phyloP scores from a whole-genome alignment of 2,113 vertebrate genomes.

The Pelvicachromis taeniatus region DNA sequence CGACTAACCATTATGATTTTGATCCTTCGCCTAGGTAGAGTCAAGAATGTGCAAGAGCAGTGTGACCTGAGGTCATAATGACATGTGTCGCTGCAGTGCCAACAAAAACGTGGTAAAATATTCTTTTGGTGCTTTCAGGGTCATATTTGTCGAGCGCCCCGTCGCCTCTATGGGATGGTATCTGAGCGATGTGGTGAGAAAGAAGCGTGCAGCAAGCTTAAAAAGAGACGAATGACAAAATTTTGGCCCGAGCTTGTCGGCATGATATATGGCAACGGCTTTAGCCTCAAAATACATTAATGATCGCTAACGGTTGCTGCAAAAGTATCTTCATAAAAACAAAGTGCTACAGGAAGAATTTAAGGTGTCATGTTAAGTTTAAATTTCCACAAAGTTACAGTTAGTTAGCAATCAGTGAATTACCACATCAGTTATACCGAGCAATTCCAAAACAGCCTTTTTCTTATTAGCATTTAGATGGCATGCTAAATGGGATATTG shows the following conservation, averaged over 20 bases:
- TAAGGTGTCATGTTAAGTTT: constrained; percentile 11
- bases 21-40: background rate
- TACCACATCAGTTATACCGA: constrained; percentile 38
- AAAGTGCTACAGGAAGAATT: background rate
- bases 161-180: background rate
- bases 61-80: background rate
- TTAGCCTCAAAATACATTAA: background rate
- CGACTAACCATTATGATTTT: background rate
- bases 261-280: background rate
- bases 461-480: constrained; percentile 76
- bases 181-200: background rate
- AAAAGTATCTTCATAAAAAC: background rate
- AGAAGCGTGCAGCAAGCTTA: background rate
- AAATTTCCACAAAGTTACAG: constrained; percentile 52
- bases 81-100: background rate
- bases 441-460: constrained; percentile 47
- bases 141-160: background rate
- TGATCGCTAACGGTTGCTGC: background rate
- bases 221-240: background rate
- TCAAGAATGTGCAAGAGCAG: background rate
- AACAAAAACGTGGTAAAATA: background rate
- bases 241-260: background rate
- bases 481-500: constrained; percentile 62
- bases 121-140: background rate
- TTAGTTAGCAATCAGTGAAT: constrained; percentile 60